Base-by-base conservation (phyloP, 2,797 vertebrate genomes). In the Pagetopsis macropterus region DNA sequence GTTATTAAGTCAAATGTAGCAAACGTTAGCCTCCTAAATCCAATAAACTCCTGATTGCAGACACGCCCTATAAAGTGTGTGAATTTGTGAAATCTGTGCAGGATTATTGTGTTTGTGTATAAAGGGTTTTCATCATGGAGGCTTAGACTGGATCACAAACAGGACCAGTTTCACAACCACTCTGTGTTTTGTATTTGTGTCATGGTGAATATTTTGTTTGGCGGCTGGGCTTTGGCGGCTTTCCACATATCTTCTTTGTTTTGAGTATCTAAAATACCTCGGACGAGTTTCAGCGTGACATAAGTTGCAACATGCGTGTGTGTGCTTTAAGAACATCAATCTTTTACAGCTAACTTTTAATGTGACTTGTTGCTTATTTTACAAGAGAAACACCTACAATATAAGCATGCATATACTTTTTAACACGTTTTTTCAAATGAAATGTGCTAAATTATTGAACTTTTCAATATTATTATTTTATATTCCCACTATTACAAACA, bases 221-320 rank as follows among this genome's bases (percentile, higher is more conserved):
- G 27, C 54, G 45, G 48, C 2, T 33, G 19, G 23, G 19, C 23
- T 27, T 27, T 27, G 23, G 23, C 23, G 23, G 23, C 3, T 45
- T 55, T 59, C 10, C 51, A 51, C 33, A 10, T 43, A 2, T 3
- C 5, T 46, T 17, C 7, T 71, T n/a, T 23, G 55, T 0, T 8
- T 5, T 23, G 5, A 48, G 11, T 3, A 13, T 56, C 27, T 9
- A 17, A 54, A 66, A 27, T 54, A 59, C 44, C 45, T 76, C 37
- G 14, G 56, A 55, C 80, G 61, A 41, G 80, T 83, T 80, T 40
- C 16, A 67, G 17, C 58, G 1, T 31, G 27, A 27, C 15, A 31
- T 16, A 31, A 16, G 9, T 31, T 7, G 6, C 23, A 37, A 37
- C 33, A 27, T 27, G 27, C 1, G 23, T 27, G 4, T 27, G 27